Conservation (phyloP, 2,888 invertebrate species). For the Ornithoptera alexandrae region DNA sequence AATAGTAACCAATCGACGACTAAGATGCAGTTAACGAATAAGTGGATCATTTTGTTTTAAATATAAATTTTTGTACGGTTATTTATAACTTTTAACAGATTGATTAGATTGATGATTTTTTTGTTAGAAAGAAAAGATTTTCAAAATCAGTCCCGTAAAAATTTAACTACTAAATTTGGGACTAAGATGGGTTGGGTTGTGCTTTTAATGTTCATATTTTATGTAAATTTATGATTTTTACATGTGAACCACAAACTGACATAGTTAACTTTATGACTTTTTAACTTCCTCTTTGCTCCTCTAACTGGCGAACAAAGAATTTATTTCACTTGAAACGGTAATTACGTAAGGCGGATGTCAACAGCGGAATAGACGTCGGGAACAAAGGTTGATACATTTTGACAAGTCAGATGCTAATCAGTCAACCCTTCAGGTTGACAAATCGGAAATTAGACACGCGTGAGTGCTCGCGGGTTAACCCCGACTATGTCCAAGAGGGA, state of each 20-base stretch:
- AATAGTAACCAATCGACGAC: too few species aligned
- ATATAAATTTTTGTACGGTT: too few species aligned
- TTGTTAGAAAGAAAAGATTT: too few species aligned
- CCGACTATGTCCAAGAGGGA: constrained; percentile 41
- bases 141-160: too few species aligned
- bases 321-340: constrained; percentile 25
- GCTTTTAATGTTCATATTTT: not conserved
- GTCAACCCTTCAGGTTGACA: constrained; percentile 76
- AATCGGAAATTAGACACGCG: constrained; percentile 79
- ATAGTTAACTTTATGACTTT: not conserved
- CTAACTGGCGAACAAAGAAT: not conserved
- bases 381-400: constrained; percentile 66
- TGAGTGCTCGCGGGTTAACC: constrained; percentile 75
- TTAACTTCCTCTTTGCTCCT: not conserved
- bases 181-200: too few species aligned
- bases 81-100: too few species aligned
- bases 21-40: not conserved
- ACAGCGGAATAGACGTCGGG: constrained; percentile 40
- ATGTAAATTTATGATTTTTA: not conserved
- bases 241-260: not conserved
- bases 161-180: too few species aligned
- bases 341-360: constrained; percentile 19
- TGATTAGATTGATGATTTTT: too few species aligned
- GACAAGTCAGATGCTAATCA: constrained; percentile 78
- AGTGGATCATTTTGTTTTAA: not conserved